Base-by-base conservation (phyloP, 2,113 vertebrate species). In the Bolborhynchus lineola region DNA sequence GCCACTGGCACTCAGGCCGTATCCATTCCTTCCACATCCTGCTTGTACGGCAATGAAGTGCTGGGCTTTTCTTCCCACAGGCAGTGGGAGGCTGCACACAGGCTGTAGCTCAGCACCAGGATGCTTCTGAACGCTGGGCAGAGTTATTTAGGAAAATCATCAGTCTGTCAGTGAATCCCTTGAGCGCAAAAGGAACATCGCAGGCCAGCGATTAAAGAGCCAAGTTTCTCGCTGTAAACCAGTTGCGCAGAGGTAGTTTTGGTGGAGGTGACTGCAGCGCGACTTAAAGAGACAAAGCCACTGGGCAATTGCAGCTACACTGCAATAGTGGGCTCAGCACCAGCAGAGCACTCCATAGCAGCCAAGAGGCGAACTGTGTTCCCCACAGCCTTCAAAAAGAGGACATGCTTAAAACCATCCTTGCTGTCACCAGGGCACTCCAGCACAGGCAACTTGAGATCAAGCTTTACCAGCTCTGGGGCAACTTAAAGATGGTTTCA, bases 1-100 rank as follows among this genome's bases (percentile, higher is more conserved):
- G 53, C 44, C 28, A 2, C 0, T 0, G 1, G 7, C 1, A 50
- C 14, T 4, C 44, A 4, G 37, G 33, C 25, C 2, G 0, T 3
- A 7, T 3, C n/a, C 7, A 7, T 11, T 41, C 33, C 72, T 37
- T 69, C 49, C 10, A 25, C 21, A 8, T 46, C 31, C 76, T 21
- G 9, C 63, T 16, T 6, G 10, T 6, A 26, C 28, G 53, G 63
- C 57, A 59, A 0, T 3, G 9, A 33, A 24, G 3, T 29, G 23
- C 1, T 2, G 1, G 55, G 31, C 20, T 26, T 55, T 41, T 41
- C 52, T 1, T 3, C 19, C 42, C 1, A 1, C 17, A 7, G 71
- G 33, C 28, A 16, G 20, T 37, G 23, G 44, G 64, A 29, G 76
- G 68, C 80, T n/a, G 37, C 2, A 8, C 6, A 2, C 23, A 28